A percentile compares a stretch with the other conserved stretches of the same genome.
Evolutionary conservation across 2,113 vertebrate species (phyloP).

Genomic region (Alethe castanea): DNA sequence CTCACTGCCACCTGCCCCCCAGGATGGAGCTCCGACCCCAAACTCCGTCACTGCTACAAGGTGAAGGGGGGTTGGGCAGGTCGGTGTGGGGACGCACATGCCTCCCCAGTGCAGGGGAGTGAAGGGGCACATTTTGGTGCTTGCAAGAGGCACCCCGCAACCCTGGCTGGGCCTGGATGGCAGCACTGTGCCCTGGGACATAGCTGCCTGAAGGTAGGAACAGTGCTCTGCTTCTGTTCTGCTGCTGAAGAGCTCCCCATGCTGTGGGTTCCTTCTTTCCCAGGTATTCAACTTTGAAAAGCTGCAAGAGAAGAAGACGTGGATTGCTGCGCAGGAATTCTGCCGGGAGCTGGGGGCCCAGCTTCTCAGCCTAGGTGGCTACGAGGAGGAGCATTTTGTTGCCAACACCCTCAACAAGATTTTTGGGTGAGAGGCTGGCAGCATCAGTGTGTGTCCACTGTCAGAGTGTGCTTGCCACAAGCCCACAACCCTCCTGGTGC

Average conservation of each 20-base stretch:
- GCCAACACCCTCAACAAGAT: slow-evolving; percentile 86
- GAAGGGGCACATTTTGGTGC: background rate
- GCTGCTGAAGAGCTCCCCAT: background rate
- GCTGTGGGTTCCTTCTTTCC: background rate
- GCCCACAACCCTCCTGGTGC: background rate
- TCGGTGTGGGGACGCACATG: fast-evolving
- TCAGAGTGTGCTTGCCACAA: fast-evolving
- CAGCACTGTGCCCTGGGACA: background rate
- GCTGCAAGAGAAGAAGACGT: slow-evolving; percentile 84
- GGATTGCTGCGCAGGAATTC: slow-evolving; percentile 85
- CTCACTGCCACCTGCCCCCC: slow-evolving; percentile 82
- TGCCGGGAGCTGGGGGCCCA: slow-evolving; percentile 86
- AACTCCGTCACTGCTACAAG: slow-evolving; percentile 93
- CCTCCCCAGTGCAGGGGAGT: background rate
- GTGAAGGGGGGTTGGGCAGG: slow-evolving; percentile 48
- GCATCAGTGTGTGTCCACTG: fast-evolving
- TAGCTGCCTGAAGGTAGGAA: fast-evolving
- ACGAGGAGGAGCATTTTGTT: slow-evolving; percentile 88
- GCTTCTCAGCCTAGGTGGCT: slow-evolving; percentile 86
- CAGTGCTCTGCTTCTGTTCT: background rate
- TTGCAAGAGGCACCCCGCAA: background rate
- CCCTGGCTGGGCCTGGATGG: background rate
- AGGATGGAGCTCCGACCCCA: slow-evolving; percentile 84
- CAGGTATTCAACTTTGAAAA: slow-evolving; percentile 88
- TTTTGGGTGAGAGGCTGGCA: slow-evolving; percentile 81